A percentile compares a stretch with the other conserved stretches of the same genome.
Conservation (phyloP, 2,888 invertebrate genomes). For the Exocentrus adspersus region DNA sequence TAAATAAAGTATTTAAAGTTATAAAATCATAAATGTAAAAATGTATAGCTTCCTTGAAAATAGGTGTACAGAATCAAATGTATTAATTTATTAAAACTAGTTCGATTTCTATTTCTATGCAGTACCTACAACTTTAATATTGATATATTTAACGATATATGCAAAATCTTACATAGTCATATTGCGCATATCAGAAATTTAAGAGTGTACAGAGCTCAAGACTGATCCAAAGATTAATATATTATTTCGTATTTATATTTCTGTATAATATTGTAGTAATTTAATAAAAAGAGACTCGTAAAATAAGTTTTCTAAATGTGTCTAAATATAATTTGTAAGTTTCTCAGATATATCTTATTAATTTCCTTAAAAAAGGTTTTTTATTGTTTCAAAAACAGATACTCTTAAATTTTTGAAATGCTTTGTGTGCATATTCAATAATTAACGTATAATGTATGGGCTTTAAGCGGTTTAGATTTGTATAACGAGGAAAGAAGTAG, state of each 20-base stretch:
- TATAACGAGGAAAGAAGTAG: slow-evolving; percentile 14
- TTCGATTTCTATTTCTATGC: background rate
- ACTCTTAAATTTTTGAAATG: slow-evolving; percentile 49
- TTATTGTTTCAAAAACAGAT: slow-evolving; percentile 15
- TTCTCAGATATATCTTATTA: too few species aligned
- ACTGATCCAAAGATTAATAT: slow-evolving; percentile 40
- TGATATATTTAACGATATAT: slow-evolving; percentile 1
- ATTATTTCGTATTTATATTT: slow-evolving; percentile 16
- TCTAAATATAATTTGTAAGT: too few species aligned
- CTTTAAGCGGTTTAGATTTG: slow-evolving; percentile 27
- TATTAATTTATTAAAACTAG: slow-evolving; percentile 35
- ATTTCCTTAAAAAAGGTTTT: slow-evolving; percentile 6
- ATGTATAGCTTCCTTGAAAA: slow-evolving; percentile 4
- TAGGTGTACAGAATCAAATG: slow-evolving; percentile 49
- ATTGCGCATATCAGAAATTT: slow-evolving; percentile 47
- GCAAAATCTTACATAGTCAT: too few species aligned
- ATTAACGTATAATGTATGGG: slow-evolving; percentile 10
- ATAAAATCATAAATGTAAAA: slow-evolving; percentile 56
- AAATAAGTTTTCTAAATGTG: too few species aligned
- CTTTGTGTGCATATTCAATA: slow-evolving; percentile 10
- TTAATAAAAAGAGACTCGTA: too few species aligned
- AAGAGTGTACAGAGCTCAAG: slow-evolving; percentile 45
- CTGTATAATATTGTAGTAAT: slow-evolving; percentile 7
- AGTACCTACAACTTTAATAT: slow-evolving; percentile 1
- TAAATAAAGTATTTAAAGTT: slow-evolving; percentile 73